These are phyloP conservation scores for Drosophila fuyamai DNA, from an alignment of 1,140 invertebrate genomes.

Conservation along the genomic window DNA sequence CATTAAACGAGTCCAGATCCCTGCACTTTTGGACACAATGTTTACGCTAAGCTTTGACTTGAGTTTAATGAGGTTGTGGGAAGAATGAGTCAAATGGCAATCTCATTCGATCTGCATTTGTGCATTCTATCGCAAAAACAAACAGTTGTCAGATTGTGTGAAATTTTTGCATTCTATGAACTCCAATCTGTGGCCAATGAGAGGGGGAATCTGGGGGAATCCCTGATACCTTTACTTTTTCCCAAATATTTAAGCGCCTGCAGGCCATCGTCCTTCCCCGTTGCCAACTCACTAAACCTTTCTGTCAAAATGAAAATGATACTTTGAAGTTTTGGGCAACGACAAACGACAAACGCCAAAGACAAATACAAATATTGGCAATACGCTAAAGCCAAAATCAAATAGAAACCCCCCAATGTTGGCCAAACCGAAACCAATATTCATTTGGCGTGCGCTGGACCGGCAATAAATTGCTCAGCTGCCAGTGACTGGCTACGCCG, in stretches of 20 bases:
- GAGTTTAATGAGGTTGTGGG: constrained; percentile 24
- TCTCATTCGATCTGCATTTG: constrained; percentile 28
- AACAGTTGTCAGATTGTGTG: constrained; percentile 48
- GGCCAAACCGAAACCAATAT: constrained; percentile 68
- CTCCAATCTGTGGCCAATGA: constrained; percentile 17
- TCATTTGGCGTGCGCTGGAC: constrained; percentile 71
- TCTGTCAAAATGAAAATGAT: constrained; percentile 67
- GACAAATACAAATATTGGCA: constrained; percentile 79
- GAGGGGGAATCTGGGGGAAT: neutral
- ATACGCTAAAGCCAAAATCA: constrained; percentile 77
- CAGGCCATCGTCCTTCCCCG: constrained; percentile 3
- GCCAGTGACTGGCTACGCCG: constrained; percentile 36
- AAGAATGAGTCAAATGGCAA: constrained; percentile 14
- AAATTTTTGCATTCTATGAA: constrained; percentile 39
- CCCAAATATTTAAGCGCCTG: constrained; percentile 37
- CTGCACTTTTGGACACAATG: constrained; percentile 29
- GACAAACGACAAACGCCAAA: constrained; percentile 64
- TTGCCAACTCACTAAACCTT: constrained; percentile 6
- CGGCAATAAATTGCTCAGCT: constrained; percentile 75
- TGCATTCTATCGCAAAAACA: constrained; percentile 30
- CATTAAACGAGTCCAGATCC: constrained; percentile 19
- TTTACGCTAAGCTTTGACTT: constrained; percentile 38
- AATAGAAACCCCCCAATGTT: constrained; percentile 56
- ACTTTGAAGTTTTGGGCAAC: constrained; percentile 63
- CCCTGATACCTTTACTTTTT: neutral